These are phyloP conservation scores for Aeoliscus strigatus DNA, from an alignment of 2,797 vertebrate genomes.

Conservation along the genomic window DNA sequence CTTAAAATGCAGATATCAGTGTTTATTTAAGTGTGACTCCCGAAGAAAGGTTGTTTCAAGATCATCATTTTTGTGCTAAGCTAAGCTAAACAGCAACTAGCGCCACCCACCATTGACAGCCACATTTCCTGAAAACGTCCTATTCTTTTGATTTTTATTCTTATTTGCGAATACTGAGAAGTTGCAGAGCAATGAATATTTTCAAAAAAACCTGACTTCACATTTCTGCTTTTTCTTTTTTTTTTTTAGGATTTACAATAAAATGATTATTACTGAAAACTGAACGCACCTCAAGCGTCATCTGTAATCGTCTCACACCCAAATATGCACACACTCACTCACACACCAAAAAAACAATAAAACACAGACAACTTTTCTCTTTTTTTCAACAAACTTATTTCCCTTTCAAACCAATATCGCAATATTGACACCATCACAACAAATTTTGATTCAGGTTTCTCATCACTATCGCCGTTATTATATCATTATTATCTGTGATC, in stretches of 20 bases:
- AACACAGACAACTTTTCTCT: conserved; percentile 59
- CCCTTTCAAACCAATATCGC: conserved; percentile 73
- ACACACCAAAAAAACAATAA: conserved; percentile 43
- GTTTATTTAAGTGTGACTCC: too few relatives aligned
- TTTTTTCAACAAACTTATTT: conserved; percentile 73
- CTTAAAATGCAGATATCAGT: too few relatives aligned
- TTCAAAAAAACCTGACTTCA: conserved; percentile 11
- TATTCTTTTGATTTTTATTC: too few relatives aligned
- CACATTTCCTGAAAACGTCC: too few relatives aligned
- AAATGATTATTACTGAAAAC: conserved; percentile 13
- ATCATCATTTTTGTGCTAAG: too few relatives aligned
- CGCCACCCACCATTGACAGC: too few relatives aligned
- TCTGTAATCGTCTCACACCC: not conserved
- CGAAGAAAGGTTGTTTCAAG: too few relatives aligned
- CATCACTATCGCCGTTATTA: conserved; percentile 63
- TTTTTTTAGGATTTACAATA: conserved; percentile 26
- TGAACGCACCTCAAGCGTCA: not conserved
- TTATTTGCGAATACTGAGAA: conserved; percentile 5
- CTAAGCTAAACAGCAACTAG: too few relatives aligned
- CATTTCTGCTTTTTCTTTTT: conserved; percentile 13
- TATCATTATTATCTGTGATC: conserved; percentile 65
- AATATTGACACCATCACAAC: conserved; percentile 76
- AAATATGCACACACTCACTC: not conserved
- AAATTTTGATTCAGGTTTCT: conserved; percentile 64
- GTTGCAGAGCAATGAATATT: conserved; percentile 36